Evolutionary conservation across 1,140 invertebrate genomes (phyloP), one percentile per base, ranked within the genome.

Genomic region (Hypsibius dujardini): DNA sequence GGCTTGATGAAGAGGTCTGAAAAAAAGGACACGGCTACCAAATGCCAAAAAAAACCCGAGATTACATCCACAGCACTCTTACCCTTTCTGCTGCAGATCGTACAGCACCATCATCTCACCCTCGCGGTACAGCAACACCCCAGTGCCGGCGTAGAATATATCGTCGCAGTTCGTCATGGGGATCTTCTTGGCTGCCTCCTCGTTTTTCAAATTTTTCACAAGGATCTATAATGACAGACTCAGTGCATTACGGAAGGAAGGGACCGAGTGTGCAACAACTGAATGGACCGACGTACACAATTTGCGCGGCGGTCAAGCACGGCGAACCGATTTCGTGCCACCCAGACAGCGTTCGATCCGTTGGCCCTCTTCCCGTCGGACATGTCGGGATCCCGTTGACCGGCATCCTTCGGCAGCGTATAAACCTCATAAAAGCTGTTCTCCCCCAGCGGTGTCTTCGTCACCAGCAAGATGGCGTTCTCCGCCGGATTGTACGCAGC

Each of bases 71-170:
- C 42, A 73, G 47, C 12, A 75, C 2, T 77, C 71, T n/a, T 76
- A 87, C 77, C 89, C 84, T 75, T 97, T 94, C 78, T 98, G 94
- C 77, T 98, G 95, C 14, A 98, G 90, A 80, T 99, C 96, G 79
- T 95, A 93, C 1, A 98, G 80, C 1, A 88, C 92, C 0, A 99
- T 86, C 74, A 85, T 86, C 73, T 98, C 95, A 40, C 86, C 78
- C 77, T 97, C 95, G 28, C 92, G 85, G 14, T 98, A 80, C 1
- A 99, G 80, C 12, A 98, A 81, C 87, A 95, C 93, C 15, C 95
- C 95, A 2, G 94, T 97, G 12, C 95, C 95, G 59, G 95, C 95
- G 80, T 95, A 97, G 81, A 97, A 98, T 70, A 99, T 95, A 79
- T 98, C 95, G 78, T 98, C 94, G 78, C 91, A 94, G 71, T 79